These are phyloP conservation scores for Zoanthus sansibaricus DNA, from an alignment of 92 coral and sea anemone species.

Conservation along the genomic window DNA sequence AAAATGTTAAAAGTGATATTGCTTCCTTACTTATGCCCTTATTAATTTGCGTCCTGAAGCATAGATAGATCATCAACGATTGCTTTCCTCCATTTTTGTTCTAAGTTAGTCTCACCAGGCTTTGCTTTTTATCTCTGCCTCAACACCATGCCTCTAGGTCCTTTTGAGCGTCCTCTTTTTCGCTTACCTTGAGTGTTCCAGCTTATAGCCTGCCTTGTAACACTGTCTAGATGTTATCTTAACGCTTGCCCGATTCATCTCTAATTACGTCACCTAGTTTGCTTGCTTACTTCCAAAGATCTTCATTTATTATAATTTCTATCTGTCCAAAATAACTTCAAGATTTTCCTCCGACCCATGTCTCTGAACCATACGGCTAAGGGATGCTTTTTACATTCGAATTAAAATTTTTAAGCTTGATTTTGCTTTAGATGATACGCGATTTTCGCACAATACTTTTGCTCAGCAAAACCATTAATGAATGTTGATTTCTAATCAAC, in stretches of 20 bases:
- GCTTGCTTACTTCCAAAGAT: not conserved
- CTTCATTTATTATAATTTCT: not conserved
- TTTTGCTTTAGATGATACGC: too few species aligned
- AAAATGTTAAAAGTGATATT: too few species aligned
- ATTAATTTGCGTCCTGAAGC: too few species aligned
- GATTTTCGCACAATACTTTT: too few species aligned
- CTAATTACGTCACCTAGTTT: too few species aligned
- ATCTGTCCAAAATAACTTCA: not conserved
- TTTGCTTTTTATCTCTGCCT: not conserved
- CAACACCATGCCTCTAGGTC: not conserved
- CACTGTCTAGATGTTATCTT: not conserved
- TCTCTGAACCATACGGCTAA: too few species aligned
- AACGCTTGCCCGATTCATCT: not conserved
- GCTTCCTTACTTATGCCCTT: too few species aligned
- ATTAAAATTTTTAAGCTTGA: too few species aligned
- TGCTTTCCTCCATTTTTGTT: not conserved
- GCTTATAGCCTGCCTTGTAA: not conserved
- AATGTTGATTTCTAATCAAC: too few species aligned
- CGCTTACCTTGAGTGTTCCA: not conserved
- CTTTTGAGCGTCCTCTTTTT: not conserved
- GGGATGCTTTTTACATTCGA: too few species aligned
- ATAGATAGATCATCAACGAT: not conserved
- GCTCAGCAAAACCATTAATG: too few species aligned
- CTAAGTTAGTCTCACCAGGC: not conserved
- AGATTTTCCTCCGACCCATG: not conserved